These are phyloP conservation scores for Pycnomerus fuliginosus DNA, from an alignment of 2,888 invertebrate genomes.

Conservation along the genomic window DNA sequence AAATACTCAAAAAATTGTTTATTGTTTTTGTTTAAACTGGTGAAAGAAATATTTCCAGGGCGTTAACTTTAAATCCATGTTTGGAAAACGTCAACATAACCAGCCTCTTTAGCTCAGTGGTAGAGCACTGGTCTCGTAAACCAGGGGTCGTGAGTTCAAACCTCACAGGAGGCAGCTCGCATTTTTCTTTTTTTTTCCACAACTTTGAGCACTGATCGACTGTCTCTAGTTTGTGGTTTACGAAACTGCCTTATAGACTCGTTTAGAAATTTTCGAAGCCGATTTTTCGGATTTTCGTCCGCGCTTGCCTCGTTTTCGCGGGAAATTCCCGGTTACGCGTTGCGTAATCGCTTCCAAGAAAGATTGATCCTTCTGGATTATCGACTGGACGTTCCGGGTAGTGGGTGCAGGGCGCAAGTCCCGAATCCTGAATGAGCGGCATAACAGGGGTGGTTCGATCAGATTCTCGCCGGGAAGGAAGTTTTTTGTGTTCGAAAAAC, in stretches of 20 bases:
- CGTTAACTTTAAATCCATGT: not conserved
- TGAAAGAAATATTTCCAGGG: no score
- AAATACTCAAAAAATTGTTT: no score
- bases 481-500: not conserved
- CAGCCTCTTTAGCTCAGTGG: constrained; percentile 80
- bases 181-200: constrained; percentile 23
- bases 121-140: constrained; percentile 84
- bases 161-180: constrained; percentile 70
- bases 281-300: constrained; percentile 6
- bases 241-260: no score
- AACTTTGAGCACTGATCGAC: no score
- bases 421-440: constrained; percentile 19
- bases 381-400: constrained; percentile 27
- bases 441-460: constrained; percentile 6
- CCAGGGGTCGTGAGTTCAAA: constrained; percentile 83
- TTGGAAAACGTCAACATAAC: not conserved
- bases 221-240: no score
- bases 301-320: constrained; percentile 7
- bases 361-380: constrained; percentile 26
- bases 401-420: constrained; percentile 16
- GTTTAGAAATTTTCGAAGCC: no score
- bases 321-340: constrained; percentile 13
- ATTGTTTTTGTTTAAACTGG: not conserved
- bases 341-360: no score
- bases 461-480: constrained; percentile 1